Conservation (phyloP, 2,797 vertebrate genomes). For the Echiichthys vipera region DNA sequence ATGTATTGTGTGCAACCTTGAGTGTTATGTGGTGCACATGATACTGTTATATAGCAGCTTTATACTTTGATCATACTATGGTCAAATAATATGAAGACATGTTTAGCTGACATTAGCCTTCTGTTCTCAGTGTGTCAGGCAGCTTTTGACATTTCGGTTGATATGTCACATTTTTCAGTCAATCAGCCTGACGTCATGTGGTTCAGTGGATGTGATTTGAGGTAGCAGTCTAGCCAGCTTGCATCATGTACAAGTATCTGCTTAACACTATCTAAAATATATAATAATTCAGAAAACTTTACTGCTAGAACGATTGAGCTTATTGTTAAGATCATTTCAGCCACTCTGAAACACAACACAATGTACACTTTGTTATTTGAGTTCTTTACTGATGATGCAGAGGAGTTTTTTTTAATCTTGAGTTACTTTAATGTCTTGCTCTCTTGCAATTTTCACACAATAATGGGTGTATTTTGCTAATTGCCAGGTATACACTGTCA, state of each 20-base stretch:
- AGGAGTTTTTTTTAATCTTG: slow-evolving; percentile 25
- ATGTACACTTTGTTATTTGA: slow-evolving; percentile 42
- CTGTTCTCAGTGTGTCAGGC: slow-evolving; percentile 15
- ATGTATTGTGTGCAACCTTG: slow-evolving; percentile 50
- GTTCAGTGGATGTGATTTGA: slow-evolving; percentile 33
- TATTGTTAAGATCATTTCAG: slow-evolving; percentile 55
- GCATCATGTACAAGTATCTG: slow-evolving; percentile 52
- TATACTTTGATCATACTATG: slow-evolving; percentile 43
- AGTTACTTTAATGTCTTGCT: slow-evolving; percentile 59
- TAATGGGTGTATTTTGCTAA: slow-evolving; percentile 71
- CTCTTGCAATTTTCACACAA: slow-evolving; percentile 63
- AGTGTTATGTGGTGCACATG: slow-evolving; percentile 49
- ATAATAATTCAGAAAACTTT: slow-evolving; percentile 38
- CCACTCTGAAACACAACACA: slow-evolving; percentile 41
- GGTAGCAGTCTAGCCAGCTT: slow-evolving; percentile 55
- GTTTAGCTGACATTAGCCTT: slow-evolving; percentile 33
- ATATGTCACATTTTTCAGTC: slow-evolving; percentile 13
- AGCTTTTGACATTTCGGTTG: slow-evolving; percentile 12
- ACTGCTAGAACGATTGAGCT: slow-evolving; percentile 58
- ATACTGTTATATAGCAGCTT: slow-evolving; percentile 65
- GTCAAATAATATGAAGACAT: slow-evolving; percentile 35
- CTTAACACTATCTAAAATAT: slow-evolving; percentile 53
- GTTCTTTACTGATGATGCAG: slow-evolving; percentile 29
- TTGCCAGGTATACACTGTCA: slow-evolving; percentile 77
- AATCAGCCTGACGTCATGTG: slow-evolving; percentile 21